Percentiles rank a stretch among this genome's conserved stretches.
phyloP scores from a whole-genome alignment of 2,797 vertebrate genomes.

The Xyrichtys novacula region DNA sequence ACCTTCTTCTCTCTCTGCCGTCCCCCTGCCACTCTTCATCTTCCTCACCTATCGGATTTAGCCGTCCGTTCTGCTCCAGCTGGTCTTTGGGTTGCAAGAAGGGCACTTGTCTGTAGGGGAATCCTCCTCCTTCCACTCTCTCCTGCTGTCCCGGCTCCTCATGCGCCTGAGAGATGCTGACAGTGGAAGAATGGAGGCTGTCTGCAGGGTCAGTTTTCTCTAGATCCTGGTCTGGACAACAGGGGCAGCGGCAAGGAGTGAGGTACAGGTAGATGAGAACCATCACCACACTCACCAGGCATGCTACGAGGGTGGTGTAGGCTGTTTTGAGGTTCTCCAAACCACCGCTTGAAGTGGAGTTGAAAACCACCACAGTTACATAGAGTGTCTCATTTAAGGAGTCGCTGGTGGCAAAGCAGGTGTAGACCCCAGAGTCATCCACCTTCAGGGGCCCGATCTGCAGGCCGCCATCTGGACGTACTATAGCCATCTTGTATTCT shows the following conservation, averaged over 20 bases:
- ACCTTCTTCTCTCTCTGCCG: conserved; percentile 86
- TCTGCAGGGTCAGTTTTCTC: conserved; percentile 84
- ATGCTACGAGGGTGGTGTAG: conserved; percentile 95
- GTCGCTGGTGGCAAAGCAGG: conserved; percentile 90
- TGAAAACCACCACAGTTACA: conserved; percentile 91
- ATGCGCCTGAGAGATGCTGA: conserved; percentile 89
- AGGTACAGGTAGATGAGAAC: conserved; percentile 96
- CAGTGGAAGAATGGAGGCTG: conserved; percentile 92
- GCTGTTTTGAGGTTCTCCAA: conserved; percentile 94
- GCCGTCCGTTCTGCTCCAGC: conserved; percentile 92
- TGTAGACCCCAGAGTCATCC: conserved; percentile 91
- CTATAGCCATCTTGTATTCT: conserved; percentile 74
- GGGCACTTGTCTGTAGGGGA: conserved; percentile 82
- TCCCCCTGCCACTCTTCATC: conserved; percentile 76
- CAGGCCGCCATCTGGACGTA: conserved; percentile 84
- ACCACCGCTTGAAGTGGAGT: conserved; percentile 86
- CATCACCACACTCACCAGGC: conserved; percentile 92
- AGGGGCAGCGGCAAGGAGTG: conserved; percentile 92
- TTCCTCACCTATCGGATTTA: conserved; percentile 88
- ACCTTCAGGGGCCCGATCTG: conserved; percentile 83
- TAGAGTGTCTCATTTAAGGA: conserved; percentile 92
- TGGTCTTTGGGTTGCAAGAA: conserved; percentile 85
- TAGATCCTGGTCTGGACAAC: conserved; percentile 81
- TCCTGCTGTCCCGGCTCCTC: conserved; percentile 65
- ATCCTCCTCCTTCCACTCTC: conserved; percentile 48